Base-by-base conservation (phyloP, 2,113 vertebrate genomes). In the Herpetotheres cachinnans region DNA sequence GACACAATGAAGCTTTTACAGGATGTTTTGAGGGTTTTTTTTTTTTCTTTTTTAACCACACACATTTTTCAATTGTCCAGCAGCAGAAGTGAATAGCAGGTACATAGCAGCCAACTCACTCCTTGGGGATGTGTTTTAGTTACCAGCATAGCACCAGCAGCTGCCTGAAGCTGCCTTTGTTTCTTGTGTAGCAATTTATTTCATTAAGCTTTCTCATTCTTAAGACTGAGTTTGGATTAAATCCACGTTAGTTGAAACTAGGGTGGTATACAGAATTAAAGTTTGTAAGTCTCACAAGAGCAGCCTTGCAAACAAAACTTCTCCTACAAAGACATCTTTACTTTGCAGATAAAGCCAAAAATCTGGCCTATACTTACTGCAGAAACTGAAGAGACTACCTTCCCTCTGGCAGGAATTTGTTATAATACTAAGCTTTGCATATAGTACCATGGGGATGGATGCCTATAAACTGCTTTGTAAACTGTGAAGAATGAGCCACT, bases 261-360 rank as follows among this genome's bases (percentile, higher is more conserved):
- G 38, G 52, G 71, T 83, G 71, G 38, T 77, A 83, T 11, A 34
- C 46, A 59, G 84, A 82, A 38, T 38, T 77, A 2, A 1, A 81
- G 89, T 95, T 85, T 88, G 91, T 93, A 93, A 95, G 91, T 95
- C 86, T 90, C 93, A 55, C 58, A 90, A 55, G 62, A 71, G 18
- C 71, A 70, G 59, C 26, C 76, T 76, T 74, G 67, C 91, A 93
- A 93, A 92, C 84, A 96, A 80, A 93, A 77, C 44, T 59, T 40
- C 46, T 36, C 8, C 61, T 47, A 66, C 49, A 80, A 89, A 93
- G 77, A 26, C 73, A 94, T 22, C 49, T 82, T 89, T 85, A 65
- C 58, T 1, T 44, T 21, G 27, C 4, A 58, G 61, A 80, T 72
- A 79, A 82, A 86, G 47, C 4, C 54, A 70, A 74, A 82, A 82